Evolutionary conservation across 2,797 vertebrate genomes (phyloP).

Genomic region (Remorina albescens): DNA sequence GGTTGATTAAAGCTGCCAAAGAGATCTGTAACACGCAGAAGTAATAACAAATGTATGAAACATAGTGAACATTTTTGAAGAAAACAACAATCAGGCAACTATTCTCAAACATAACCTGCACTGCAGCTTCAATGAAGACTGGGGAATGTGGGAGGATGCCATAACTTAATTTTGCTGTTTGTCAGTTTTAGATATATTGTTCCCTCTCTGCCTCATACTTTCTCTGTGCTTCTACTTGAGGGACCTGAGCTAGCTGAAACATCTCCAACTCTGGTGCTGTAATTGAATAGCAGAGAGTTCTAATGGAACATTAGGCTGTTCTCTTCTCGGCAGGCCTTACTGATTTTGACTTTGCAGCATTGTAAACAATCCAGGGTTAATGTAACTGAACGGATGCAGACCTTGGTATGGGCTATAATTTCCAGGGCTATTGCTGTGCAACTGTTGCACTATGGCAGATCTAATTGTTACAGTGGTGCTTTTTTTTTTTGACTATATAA

Average conservation of each 20-base stretch:
- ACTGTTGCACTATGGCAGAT: slow-evolving; percentile 41
- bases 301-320: slow-evolving; percentile 79
- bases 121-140: slow-evolving; percentile 40
- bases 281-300: slow-evolving; percentile 80
- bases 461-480: slow-evolving; percentile 28
- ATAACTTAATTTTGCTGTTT: slow-evolving; percentile 78
- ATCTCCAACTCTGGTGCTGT: slow-evolving; percentile 71
- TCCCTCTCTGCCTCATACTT: slow-evolving; percentile 63
- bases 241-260: slow-evolving; percentile 78
- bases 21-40: slow-evolving; percentile 15
- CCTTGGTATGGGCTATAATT: slow-evolving; percentile 59
- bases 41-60: slow-evolving; percentile 11
- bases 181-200: slow-evolving; percentile 80
- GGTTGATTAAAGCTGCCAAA: slow-evolving; percentile 17
- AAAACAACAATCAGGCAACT: slow-evolving; percentile 29
- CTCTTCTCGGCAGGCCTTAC: slow-evolving; percentile 72
- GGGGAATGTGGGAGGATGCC: slow-evolving; percentile 49
- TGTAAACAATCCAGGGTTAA: slow-evolving; percentile 76
- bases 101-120: slow-evolving; percentile 24
- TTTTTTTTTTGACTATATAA: slow-evolving; percentile 44
- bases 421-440: slow-evolving; percentile 50
- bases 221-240: slow-evolving; percentile 64
- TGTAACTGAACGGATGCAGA: slow-evolving; percentile 70
- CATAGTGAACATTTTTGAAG: slow-evolving; percentile 29
- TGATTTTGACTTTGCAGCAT: slow-evolving; percentile 80